phyloP scores from a whole-genome alignment of 1,140 invertebrate species.

The Rhysida immarginata region DNA sequence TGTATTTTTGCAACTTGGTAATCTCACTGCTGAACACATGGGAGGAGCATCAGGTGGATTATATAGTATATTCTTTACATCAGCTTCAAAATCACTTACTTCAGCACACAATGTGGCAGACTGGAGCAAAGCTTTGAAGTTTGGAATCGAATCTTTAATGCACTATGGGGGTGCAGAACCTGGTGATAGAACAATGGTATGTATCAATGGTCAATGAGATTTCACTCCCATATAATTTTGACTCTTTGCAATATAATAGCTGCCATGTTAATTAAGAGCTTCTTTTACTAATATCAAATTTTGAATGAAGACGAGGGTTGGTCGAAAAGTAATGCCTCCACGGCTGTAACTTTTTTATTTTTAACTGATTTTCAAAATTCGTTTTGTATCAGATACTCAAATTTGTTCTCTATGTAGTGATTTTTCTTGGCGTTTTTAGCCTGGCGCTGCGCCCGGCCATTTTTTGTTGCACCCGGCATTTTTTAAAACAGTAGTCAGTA shows the following conservation, averaged over 20 bases:
- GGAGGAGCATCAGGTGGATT: slow-evolving; percentile 54
- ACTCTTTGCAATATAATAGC: background rate
- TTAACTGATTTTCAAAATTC: background rate
- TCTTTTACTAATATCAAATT: background rate
- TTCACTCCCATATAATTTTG: background rate
- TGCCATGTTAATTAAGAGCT: background rate
- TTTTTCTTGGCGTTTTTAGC: too few relatives aligned
- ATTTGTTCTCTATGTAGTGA: too few relatives aligned
- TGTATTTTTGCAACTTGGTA: slow-evolving; percentile 11
- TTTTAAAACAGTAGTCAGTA: too few relatives aligned
- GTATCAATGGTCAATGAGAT: too few relatives aligned
- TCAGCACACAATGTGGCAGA: slow-evolving; percentile 16
- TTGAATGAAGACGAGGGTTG: background rate
- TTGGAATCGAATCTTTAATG: slow-evolving; percentile 40
- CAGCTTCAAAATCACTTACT: slow-evolving; percentile 34
- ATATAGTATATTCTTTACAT: slow-evolving; percentile 53
- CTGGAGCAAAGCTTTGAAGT: slow-evolving; percentile 36
- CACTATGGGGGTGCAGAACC: slow-evolving; percentile 55
- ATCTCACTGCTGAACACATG: slow-evolving; percentile 44
- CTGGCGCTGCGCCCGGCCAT: too few relatives aligned
- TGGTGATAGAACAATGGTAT: slow-evolving; percentile 58
- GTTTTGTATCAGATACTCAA: background rate
- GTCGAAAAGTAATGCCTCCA: background rate
- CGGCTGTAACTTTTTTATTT: background rate
- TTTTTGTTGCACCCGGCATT: too few relatives aligned